Evolutionary conservation across 2,797 vertebrate species (phyloP), one percentile per base, ranked within the genome.

Genomic region (Gastrophryne carolinensis): DNA sequence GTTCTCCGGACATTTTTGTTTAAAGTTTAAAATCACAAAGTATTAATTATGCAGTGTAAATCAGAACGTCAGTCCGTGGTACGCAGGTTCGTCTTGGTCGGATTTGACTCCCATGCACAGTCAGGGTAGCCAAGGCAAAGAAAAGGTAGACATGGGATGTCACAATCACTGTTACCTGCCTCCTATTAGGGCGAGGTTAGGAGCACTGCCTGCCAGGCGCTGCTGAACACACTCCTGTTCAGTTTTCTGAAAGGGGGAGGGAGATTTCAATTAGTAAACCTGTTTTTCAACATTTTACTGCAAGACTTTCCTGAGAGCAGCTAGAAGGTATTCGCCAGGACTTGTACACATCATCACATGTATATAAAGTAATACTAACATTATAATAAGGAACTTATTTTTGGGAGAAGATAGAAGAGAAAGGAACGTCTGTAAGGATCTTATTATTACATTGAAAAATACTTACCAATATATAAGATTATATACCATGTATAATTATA

Each of bases 271-370:
- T 84, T 80, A 83, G 84, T 80, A 81, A 88, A 89, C 87, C 83
- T 82, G 87, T 88, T 87, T 85, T 87, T 86, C 87, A 75, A 81
- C 86, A 86, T 87, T 87, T 85, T 81, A 82, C 13, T 53, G 1
- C 65, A 72, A 85, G 87, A 82, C 79, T 73, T 73, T 35, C 61
- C 17, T 67, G 68, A 81, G 75, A 81, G 82, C 80, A 29, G 32
- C 23, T 29, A 54, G 11, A 53, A 11, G 35, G 26, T 62, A 41
- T 69, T 26, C 47, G 74, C 29, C 66, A 56, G 47, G 49, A 76
- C 74, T 70, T 76, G 74, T 70, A 58, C 19, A 29, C 27, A 56
- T 21, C 39, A 44, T 13, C 39, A n/a, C 39, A n/a, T n/a, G 7
- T 5, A 41, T 41, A n/a, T 41, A 41, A 41, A 15, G 39, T 5